Conservation (phyloP, 1,140 invertebrate genomes). For the Andricus grossulariae region DNA sequence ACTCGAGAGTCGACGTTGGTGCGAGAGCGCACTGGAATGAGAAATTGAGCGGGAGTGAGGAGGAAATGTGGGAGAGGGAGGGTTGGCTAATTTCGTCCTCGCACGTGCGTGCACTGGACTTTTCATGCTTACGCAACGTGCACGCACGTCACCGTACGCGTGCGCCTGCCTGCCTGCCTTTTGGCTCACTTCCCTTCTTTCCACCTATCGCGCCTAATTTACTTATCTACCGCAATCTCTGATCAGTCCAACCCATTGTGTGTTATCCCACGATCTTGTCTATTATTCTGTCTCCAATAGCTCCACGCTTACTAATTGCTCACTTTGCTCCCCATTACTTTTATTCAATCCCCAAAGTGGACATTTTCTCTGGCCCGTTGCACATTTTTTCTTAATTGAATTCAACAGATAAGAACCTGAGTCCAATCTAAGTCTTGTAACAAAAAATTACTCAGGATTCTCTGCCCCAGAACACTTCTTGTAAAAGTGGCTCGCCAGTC, state of each 20-base stretch:
- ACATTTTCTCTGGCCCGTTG: no score
- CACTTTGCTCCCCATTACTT: neutral
- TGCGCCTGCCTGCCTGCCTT: conserved; percentile 18
- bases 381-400: no score
- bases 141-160: conserved; percentile 27
- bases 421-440: no score
- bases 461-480: no score
- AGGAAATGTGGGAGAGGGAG: conserved; percentile 45
- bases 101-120: conserved; percentile 64
- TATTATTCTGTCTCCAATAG: conserved; percentile 13
- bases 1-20: conserved; percentile 36
- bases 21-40: conserved; percentile 43
- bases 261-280: conserved; percentile 13
- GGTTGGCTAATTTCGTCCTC: conserved; percentile 66
- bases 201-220: neutral
- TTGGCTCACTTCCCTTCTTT: conserved; percentile 23
- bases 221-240: conserved; percentile 1
- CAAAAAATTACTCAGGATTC: no score
- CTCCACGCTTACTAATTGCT: neutral
- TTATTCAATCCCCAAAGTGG: no score
- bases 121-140: conserved; percentile 64
- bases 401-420: no score
- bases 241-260: conserved; percentile 5
- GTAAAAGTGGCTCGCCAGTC: no score
- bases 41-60: conserved; percentile 38